Base-by-base conservation (phyloP, 1,140 invertebrate genomes). In the Orius insidiosus region DNA sequence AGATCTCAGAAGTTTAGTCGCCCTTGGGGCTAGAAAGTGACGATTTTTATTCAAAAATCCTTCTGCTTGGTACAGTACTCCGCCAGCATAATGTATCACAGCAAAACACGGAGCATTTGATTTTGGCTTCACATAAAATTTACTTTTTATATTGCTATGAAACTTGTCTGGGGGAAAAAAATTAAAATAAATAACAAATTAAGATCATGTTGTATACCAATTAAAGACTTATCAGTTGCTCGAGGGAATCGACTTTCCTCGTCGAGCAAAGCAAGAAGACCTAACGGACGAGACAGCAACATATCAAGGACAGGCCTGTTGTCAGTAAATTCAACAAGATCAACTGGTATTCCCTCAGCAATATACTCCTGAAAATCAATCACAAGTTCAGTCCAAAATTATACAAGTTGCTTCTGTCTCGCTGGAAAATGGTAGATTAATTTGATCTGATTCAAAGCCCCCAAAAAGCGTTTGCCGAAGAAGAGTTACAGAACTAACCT, bases 91-190 rank as follows among this genome's bases (percentile, higher is more conserved):
- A 57, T 84, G 79, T 53, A 78, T 70, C 19, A 84, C 69, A 0
- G 72, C 75, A 59, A 85, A 85, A 51, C 74, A 76, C 19, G 80
- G 64, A 1, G 74, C 76, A 52, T 80, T 74, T 8, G 77, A 78
- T 59, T 85, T 85, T 6, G 83, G 80, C 30, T 76, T 68, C 6
- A 78, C 72, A 61, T 85, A 87, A 55, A 73, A 76, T 56, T 75
- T 74, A 19, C 76, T 78, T 52, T 77, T 80, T 9, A 87, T 73
- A 57, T 86, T 85, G 44, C 70, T 74, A 54, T 85, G 79, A 56
- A 85, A 84, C 57, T 87, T 87, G 57, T 85, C 83, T 84, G 68
- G n/a, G n/a, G n/a, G n/a, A n/a, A n/a, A n/a, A n/a, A n/a, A n/a
- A n/a, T n/a, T n/a, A 3, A 67, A 67, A 56, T 19, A 16, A 52